Conservation (phyloP, 2,888 invertebrate genomes). For the Heliothis peltigera region DNA sequence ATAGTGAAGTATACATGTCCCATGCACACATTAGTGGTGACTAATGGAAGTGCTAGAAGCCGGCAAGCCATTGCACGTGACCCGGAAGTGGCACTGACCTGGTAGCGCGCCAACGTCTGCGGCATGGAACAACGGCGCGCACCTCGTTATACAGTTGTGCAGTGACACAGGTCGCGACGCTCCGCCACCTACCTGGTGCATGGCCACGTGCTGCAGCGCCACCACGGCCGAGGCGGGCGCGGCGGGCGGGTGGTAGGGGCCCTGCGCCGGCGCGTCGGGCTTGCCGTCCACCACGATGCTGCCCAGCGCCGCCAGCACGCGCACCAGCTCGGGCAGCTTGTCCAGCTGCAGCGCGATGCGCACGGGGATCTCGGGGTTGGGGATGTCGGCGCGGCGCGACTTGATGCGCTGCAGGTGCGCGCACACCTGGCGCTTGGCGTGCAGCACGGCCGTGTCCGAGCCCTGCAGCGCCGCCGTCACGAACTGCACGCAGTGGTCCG, state of each 20-base stretch:
- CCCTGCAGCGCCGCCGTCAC: constrained; percentile 94
- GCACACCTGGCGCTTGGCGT: constrained; percentile 93
- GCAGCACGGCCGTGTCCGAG: constrained; percentile 95
- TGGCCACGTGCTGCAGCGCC: constrained; percentile 83
- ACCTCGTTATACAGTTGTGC: constrained; percentile 18
- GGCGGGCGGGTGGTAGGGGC: constrained; percentile 76
- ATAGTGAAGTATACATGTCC: not conserved
- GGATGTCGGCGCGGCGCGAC: constrained; percentile 95
- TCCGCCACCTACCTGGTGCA: constrained; percentile 79
- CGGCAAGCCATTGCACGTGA: constrained; percentile 14
- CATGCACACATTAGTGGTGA: constrained; percentile 34
- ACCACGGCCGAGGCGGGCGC: constrained; percentile 52
- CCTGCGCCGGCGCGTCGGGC: constrained; percentile 88
- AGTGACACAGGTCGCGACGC: not conserved
- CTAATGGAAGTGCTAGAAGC: constrained; percentile 1
- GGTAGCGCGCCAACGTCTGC: constrained; percentile 85
- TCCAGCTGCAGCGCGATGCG: constrained; percentile 94
- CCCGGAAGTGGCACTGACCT: constrained; percentile 74
- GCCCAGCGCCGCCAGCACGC: constrained; percentile 94
- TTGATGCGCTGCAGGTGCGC: constrained; percentile 94
- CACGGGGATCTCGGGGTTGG: constrained; percentile 96
- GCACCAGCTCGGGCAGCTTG: constrained; percentile 94
- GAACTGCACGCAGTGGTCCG: constrained; percentile 97
- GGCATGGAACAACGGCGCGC: constrained; percentile 77
- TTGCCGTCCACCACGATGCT: constrained; percentile 96